Percentiles rank a stretch among this genome's conserved stretches.
Evolutionary conservation across 2,888 invertebrate species (phyloP).

Genomic region (Alloplasta piceator): DNA sequence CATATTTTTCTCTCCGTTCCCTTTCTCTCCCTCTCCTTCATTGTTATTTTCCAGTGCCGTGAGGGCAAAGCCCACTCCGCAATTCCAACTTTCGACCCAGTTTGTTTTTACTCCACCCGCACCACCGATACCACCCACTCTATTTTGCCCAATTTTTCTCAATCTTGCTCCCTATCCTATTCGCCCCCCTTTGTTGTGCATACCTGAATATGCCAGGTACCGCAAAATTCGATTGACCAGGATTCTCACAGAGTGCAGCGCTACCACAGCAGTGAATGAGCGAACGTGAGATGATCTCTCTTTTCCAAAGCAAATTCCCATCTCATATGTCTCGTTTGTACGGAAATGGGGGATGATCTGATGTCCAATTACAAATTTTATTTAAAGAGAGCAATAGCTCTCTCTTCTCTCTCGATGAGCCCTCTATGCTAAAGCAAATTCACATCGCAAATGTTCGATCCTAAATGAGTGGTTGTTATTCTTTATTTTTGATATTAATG

Average conservation of each 20-base stretch:
- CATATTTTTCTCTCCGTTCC: slow-evolving; percentile 12
- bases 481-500: no score
- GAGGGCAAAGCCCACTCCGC: slow-evolving; percentile 8
- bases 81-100: slow-evolving; percentile 3
- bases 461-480: no score
- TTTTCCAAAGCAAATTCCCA: no score
- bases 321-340: no score
- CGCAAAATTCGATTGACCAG: slow-evolving; percentile 45
- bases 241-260: slow-evolving; percentile 13
- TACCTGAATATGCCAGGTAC: slow-evolving; percentile 22
- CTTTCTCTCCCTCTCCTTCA: no score
- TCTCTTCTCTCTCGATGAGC: no score
- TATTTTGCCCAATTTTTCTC: slow-evolving; percentile 16
- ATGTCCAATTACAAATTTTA: no score
- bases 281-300: slow-evolving; percentile 24
- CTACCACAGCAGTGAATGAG: not conserved
- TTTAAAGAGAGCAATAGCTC: no score
- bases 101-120: slow-evolving; percentile 15
- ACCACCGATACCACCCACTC: no score
- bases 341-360: no score
- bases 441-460: no score
- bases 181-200: not conserved
- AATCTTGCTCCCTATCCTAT: slow-evolving; percentile 38
- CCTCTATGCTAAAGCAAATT: no score
- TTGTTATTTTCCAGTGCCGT: slow-evolving; percentile 28